A percentile compares a stretch with the other conserved stretches of the same genome.
phyloP scores from a whole-genome alignment of 2,113 vertebrate species.

The Phainopepla nitens region DNA sequence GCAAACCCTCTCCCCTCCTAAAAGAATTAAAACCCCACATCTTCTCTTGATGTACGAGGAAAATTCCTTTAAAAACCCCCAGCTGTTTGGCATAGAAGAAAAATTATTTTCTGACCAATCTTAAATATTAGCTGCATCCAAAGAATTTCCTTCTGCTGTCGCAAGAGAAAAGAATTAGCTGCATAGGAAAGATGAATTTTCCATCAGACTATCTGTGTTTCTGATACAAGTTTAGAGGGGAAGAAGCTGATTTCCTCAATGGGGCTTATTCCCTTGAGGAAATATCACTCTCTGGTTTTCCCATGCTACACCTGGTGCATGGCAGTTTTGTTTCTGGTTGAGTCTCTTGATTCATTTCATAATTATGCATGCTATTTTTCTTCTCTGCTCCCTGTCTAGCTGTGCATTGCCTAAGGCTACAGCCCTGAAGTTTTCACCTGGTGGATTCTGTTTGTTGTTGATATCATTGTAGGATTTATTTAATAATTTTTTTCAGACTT shows the following conservation, averaged over 20 bases:
- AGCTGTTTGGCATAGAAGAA: not conserved
- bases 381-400: not conserved
- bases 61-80: not conserved
- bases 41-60: not conserved
- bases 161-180: not conserved
- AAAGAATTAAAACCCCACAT: not conserved
- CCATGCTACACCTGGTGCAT: not conserved
- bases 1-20: not conserved
- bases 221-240: not conserved
- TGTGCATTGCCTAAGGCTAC: not conserved
- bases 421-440: not conserved
- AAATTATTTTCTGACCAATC: not conserved
- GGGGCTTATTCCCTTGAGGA: not conserved
- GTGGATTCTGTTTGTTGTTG: slow-evolving; percentile 11
- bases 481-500: slow-evolving; percentile 25
- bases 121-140: not conserved
- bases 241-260: not conserved
- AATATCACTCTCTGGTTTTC: not conserved
- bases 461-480: not conserved
- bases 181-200: not conserved
- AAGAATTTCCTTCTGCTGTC: not conserved
- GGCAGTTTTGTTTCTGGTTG: not conserved
- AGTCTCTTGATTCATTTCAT: not conserved
- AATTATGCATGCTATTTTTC: slow-evolving; percentile 2
- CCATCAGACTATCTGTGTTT: not conserved